Base-by-base conservation (phyloP, 2,888 invertebrate genomes). In the Heliconius aoede region DNA sequence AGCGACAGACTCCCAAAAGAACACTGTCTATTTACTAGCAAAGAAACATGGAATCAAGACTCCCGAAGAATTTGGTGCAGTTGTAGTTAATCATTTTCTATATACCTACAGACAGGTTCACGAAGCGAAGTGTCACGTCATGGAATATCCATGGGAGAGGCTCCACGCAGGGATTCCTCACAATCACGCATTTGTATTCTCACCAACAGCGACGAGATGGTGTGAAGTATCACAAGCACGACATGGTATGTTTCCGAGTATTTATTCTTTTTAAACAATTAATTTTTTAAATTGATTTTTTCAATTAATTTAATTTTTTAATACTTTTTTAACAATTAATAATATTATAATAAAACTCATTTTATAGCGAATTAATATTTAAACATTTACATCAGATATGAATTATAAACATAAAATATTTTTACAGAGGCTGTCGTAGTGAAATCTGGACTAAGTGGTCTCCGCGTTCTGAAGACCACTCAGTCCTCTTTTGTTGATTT, bases 1-100 rank as follows among this genome's bases (percentile, higher is more conserved):
- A 26, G 97, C 97, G 18, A 97, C 97, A 0, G 97, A 97, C 85
- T 96, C 97, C 0, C 97, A 97, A 87, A 97, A 97, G 90, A 97
- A 97, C 86, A 97, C 97, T 1, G 96, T 97, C 58, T 97, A 97
- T 86, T 89, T 97, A 60, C 88, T 97, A 82, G 97, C 97, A 11
- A 97, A 97, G 86, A 96, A 97, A 84, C 94, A 96, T 86, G 97
- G 97, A 71, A 95, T 97, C 46, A 96, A 96, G 82, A 96, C 96
- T 36, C 97, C 97, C 0, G 97, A 97, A 88, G 96, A 96, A 84
- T 97, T 97, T 86, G 97, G 96, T 1, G 92, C 97, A 28, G 89
- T 96, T n/a, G 94, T 97, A 26, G 96, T 96, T 84, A 95, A 95
- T 76, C 97, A 97, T 87, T 97, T 97, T 85, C 91, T 97, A 72